These are phyloP conservation scores for Branchellion lobata DNA, from an alignment of 2,888 invertebrate genomes.

Conservation along the genomic window DNA sequence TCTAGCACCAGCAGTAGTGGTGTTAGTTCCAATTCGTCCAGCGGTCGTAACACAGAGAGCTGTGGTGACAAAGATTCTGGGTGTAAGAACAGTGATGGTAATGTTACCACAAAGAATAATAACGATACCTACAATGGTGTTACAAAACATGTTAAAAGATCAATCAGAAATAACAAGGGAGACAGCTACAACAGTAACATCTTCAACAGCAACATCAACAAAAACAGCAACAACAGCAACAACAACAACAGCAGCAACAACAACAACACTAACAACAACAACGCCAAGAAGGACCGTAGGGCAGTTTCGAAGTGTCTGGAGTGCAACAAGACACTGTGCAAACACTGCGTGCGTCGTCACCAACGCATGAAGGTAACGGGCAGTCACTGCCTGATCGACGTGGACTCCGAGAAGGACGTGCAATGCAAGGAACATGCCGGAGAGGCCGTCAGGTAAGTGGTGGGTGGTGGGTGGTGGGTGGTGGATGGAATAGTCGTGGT, in stretches of 20 bases:
- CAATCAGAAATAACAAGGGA: too few relatives aligned
- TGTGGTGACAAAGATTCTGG: too few relatives aligned
- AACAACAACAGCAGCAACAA: slow-evolving; percentile 20
- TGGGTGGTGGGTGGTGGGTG: neutral
- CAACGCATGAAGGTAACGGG: slow-evolving; percentile 59
- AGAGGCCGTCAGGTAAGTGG: slow-evolving; percentile 53
- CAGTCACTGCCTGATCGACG: slow-evolving; percentile 58
- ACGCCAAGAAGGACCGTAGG: neutral
- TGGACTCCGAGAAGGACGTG: slow-evolving; percentile 60
- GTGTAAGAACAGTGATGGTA: too few relatives aligned
- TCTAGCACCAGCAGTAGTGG: too few relatives aligned
- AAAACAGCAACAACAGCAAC: slow-evolving; percentile 23
- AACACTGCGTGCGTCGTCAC: slow-evolving; percentile 58
- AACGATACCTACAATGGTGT: too few relatives aligned
- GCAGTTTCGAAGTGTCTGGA: slow-evolving; percentile 60
- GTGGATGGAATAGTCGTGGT: neutral
- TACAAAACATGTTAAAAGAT: too few relatives aligned
- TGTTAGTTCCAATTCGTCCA: too few relatives aligned
- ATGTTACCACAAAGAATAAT: too few relatives aligned
- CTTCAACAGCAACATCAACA: neutral
- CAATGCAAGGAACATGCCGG: slow-evolving; percentile 59
- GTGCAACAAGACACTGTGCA: slow-evolving; percentile 59
- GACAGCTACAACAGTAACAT: neutral
- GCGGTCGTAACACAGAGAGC: too few relatives aligned
- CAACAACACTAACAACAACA: slow-evolving; percentile 17